Percentiles rank a stretch among this genome's conserved stretches.
Conservation (phyloP, 2,113 vertebrate genomes). For the Lagenorhynchus albirostris region DNA sequence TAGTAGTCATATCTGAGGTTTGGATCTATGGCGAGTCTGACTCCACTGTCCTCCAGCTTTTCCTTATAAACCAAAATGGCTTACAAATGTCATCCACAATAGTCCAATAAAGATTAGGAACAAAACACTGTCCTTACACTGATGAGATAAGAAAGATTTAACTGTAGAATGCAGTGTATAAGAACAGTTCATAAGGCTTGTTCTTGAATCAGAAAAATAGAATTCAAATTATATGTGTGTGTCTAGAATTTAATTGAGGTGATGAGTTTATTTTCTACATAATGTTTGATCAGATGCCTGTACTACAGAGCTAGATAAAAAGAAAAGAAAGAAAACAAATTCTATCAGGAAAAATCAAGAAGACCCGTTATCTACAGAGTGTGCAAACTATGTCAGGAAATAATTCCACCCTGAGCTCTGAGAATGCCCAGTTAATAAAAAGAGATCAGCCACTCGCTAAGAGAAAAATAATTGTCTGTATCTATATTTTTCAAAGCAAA, state of each 20-base stretch:
- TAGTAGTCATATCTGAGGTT: constrained; percentile 27
- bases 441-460: constrained; percentile 63
- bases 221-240: constrained; percentile 47
- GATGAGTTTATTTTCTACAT: constrained; percentile 63
- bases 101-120: constrained; percentile 65
- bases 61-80: constrained; percentile 50
- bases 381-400: constrained; percentile 62
- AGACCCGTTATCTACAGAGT: constrained; percentile 47
- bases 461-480: constrained; percentile 72
- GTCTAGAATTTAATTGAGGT: constrained; percentile 60
- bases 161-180: constrained; percentile 20
- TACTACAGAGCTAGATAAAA: constrained; percentile 38
- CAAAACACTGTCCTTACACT: constrained; percentile 44
- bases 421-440: constrained; percentile 68
- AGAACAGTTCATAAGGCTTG: constrained; percentile 52
- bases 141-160: constrained; percentile 72
- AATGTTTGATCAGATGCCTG: constrained; percentile 52
- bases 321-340: constrained; percentile 47
- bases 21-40: constrained; percentile 59
- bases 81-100: constrained; percentile 45
- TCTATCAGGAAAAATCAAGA: constrained; percentile 62
- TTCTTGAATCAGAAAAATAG: constrained; percentile 43
- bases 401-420: constrained; percentile 54
- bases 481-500: constrained; percentile 71
- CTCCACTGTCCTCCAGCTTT: constrained; percentile 22